Conservation (phyloP, 2,113 vertebrate genomes). For the Salminus brasiliensis region DNA sequence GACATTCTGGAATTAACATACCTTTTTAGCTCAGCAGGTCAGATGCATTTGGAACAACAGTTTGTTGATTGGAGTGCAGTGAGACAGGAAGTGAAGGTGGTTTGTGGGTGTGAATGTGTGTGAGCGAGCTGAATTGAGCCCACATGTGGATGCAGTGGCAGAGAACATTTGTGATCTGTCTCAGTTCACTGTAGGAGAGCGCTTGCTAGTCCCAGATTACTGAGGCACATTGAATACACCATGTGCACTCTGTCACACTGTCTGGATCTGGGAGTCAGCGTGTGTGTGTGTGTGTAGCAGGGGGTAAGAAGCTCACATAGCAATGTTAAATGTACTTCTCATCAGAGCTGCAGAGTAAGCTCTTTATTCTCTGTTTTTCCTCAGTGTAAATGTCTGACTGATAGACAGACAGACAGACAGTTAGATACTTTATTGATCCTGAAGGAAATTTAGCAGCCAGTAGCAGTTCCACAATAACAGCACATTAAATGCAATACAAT, state of each 20-base stretch:
- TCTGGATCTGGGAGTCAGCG: not conserved
- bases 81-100: constrained; percentile 6
- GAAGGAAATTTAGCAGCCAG: too few species aligned
- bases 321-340: not conserved
- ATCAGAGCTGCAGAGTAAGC: constrained; percentile 4
- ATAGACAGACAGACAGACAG: not conserved
- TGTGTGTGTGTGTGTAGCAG: not conserved
- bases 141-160: constrained; percentile 62
- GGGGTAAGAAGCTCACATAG: not conserved
- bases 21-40: not conserved
- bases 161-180: constrained; percentile 53
- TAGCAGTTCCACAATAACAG: too few species aligned
- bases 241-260: not conserved
- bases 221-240: constrained; percentile 42
- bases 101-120: constrained; percentile 7
- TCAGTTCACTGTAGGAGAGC: constrained; percentile 60
- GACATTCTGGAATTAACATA: not conserved
- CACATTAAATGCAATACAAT: too few species aligned
- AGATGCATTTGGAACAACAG: not conserved
- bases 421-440: too few species aligned
- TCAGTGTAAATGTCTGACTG: not conserved
- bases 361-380: not conserved
- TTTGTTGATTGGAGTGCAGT: not conserved
- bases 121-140: constrained; percentile 31
- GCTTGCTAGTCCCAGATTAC: constrained; percentile 58